These are phyloP conservation scores for Eucidaris tribuloides DNA, from an alignment of 35 echinoderm and acorn worm genomes.

Conservation along the genomic window DNA sequence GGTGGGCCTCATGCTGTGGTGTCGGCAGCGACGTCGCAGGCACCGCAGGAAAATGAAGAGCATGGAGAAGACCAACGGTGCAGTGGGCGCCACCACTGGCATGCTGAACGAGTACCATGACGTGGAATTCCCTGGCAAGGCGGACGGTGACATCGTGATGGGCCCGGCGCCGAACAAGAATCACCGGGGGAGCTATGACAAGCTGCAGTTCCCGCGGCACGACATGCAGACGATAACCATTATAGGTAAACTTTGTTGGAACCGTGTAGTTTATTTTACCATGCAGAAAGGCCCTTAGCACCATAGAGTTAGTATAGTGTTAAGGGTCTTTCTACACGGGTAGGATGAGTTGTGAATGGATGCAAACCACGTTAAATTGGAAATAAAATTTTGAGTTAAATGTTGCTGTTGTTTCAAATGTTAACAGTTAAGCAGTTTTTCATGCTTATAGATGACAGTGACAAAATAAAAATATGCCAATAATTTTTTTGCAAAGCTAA, in stretches of 20 bases:
- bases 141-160: slow-evolving; percentile 45
- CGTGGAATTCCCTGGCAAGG: not conserved
- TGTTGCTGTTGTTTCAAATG: too few relatives aligned
- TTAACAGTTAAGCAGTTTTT: too few relatives aligned
- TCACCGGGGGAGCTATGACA: slow-evolving; percentile 79
- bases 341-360: too few relatives aligned
- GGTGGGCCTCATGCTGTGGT: slow-evolving; percentile 87
- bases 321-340: too few relatives aligned
- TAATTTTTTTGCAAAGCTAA: too few relatives aligned
- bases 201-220: slow-evolving; percentile 93
- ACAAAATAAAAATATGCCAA: too few relatives aligned
- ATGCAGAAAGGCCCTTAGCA: too few relatives aligned
- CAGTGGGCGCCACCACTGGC: not conserved
- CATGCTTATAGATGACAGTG: too few relatives aligned
- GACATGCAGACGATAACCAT: slow-evolving; percentile 81
- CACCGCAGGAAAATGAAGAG: slow-evolving; percentile 43
- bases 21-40: slow-evolving; percentile 68
- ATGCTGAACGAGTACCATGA: slow-evolving; percentile 18
- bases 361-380: too few relatives aligned
- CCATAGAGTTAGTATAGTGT: too few relatives aligned
- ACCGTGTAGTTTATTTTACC: not conserved
- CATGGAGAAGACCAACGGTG: slow-evolving; percentile 27
- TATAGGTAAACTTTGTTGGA: slow-evolving; percentile 51
- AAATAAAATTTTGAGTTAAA: too few relatives aligned
- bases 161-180: slow-evolving; percentile 24